These are phyloP conservation scores for Zaprionus kolodkinae DNA, from an alignment of 1,140 invertebrate species.

Conservation along the genomic window DNA sequence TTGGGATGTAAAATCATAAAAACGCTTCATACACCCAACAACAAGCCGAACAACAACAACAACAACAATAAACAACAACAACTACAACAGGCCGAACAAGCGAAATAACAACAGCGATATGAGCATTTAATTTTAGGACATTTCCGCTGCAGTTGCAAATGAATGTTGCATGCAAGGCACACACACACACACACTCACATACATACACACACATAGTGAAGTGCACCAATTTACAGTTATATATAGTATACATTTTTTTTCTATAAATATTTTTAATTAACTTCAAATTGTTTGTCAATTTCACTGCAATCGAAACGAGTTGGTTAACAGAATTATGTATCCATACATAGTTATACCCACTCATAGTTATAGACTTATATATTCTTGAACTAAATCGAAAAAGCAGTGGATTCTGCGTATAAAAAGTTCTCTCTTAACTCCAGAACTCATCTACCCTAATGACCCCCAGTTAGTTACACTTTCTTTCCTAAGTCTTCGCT, in stretches of 20 bases:
- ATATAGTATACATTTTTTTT: background rate
- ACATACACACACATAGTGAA: background rate
- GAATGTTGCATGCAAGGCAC: background rate
- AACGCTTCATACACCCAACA: conserved; percentile 5
- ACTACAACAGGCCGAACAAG: conserved; percentile 1
- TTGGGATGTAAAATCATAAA: conserved; percentile 26
- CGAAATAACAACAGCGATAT: conserved; percentile 21
- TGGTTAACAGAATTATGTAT: no score
- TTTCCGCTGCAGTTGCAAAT: conserved; percentile 27
- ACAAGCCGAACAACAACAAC: background rate
- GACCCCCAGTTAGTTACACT: no score
- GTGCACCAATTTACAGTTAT: background rate
- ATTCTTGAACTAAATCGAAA: background rate
- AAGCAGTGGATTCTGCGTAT: no score
- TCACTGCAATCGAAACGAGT: background rate
- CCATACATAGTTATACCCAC: no score
- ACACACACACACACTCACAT: background rate
- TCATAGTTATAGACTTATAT: no score
- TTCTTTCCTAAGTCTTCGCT: no score
- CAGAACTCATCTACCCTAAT: no score
- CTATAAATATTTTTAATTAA: conserved; percentile 17
- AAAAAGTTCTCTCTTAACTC: no score
- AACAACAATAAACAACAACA: background rate
- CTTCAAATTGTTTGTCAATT: conserved; percentile 10
- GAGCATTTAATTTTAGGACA: conserved; percentile 29